A percentile compares a stretch with the other conserved stretches of the same genome.
These are phyloP conservation scores for Zaprionus kolodkinae DNA, from an alignment of 1,140 invertebrate species.

Conservation along the genomic window DNA sequence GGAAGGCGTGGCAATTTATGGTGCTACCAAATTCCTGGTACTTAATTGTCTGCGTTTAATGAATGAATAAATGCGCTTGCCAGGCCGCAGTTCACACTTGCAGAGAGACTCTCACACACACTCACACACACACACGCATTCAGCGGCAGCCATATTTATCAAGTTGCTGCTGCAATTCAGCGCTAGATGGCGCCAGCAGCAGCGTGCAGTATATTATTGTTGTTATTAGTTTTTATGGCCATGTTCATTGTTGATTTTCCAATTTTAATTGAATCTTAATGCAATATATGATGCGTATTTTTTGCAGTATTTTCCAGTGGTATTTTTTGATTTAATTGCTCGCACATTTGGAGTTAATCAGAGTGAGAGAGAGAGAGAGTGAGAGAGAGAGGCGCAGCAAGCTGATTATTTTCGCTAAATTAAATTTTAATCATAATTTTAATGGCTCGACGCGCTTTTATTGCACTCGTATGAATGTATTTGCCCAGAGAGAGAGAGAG, in stretches of 20 bases:
- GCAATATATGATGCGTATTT: slow-evolving; percentile 63
- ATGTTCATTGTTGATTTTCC: slow-evolving; percentile 56
- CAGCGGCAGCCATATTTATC: slow-evolving; percentile 50
- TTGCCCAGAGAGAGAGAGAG: slow-evolving; percentile 2
- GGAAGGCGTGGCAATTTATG: slow-evolving; percentile 56
- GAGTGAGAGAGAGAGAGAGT: slow-evolving; percentile 8
- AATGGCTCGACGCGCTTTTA: slow-evolving; percentile 48
- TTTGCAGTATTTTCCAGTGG: slow-evolving; percentile 21
- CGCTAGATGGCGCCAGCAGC: slow-evolving; percentile 28
- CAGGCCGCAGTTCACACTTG: neutral
- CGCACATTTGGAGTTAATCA: slow-evolving; percentile 64
- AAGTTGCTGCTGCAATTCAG: slow-evolving; percentile 15
- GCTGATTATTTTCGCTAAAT: slow-evolving; percentile 79
- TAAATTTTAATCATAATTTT: slow-evolving; percentile 82
- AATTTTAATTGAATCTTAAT: slow-evolving; percentile 81
- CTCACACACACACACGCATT: neutral
- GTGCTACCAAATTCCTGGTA: slow-evolving; percentile 78
- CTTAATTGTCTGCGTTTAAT: slow-evolving; percentile 82
- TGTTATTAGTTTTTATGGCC: slow-evolving; percentile 77
- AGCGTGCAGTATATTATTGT: slow-evolving; percentile 33
- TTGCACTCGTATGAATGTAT: slow-evolving; percentile 27
- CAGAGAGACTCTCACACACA: neutral
- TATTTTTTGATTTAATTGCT: slow-evolving; percentile 54
- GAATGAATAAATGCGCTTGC: slow-evolving; percentile 74
- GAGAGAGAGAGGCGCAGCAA: neutral